Base-by-base conservation (phyloP, 2,113 vertebrate species). In the Syngnathus floridae region DNA sequence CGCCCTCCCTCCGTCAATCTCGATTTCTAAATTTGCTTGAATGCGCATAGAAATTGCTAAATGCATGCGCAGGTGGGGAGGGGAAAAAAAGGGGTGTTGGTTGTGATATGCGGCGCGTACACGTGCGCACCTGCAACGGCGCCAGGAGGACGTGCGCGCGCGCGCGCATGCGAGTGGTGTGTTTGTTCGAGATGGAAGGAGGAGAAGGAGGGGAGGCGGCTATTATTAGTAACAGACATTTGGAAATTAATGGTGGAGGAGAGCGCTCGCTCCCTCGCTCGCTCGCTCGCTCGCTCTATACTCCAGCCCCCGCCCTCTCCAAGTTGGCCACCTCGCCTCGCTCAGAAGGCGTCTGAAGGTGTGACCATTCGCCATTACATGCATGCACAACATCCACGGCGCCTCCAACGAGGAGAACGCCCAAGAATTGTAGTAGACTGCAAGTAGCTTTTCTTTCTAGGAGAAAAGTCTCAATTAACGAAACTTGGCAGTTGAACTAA, bases 211-310 rank as follows among this genome's bases (percentile, higher is more conserved):
- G 68, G 26, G 26, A 31, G 26, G 64, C 58, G 69, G 79, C 89
- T 90, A 90, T 88, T 90, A 80, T 88, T 88, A 88, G 88, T 78
- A 80, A 75, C 84, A 89, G 85, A 88, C 86, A 85, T 88, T 89
- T 89, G 78, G 67, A 87, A 90, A 91, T 90, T 84, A 91, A 89
- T 90, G 84, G 83, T 89, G 71, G 76, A 82, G 84, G 77, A 86
- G 85, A 81, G 77, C 73, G 76, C 65, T 69, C n/a, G 22, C 22
- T 22, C 1, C 1, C 22, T 22, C 26, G 26, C 26, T 31, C 26
- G 26, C 26, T 31, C 2, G 26, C 26, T 31, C 3, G 26, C 26
- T 31, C 67, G 64, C 69, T 77, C 70, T 41, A 41, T 46, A 16
- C 69, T 76, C 64, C 64, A 13, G 52, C n/a, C 57, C 43, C 38